Evolutionary conservation across 2,113 vertebrate species (phyloP), one percentile per base, ranked within the genome.

Genomic region (Desmodus rotundus): DNA sequence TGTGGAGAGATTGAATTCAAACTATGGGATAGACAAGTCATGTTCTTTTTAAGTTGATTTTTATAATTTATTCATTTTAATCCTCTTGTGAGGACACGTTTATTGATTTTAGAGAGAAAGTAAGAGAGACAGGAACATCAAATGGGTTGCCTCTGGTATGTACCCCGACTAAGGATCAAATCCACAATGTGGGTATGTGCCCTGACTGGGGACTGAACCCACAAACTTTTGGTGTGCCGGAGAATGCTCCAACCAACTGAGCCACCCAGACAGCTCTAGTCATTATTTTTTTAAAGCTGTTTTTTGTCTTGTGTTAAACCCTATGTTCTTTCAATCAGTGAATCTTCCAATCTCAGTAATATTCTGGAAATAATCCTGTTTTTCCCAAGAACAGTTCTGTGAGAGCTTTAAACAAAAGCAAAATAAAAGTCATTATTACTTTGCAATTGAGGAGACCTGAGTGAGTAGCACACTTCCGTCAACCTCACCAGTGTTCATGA

Each of bases 401-500:
- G n/a, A 31, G 28, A 80, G 52, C 31, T 89, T 95, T 78, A 86
- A 92, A 85, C 33, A 89, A 91, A 89, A 86, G 43, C 31, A 80
- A 87, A 91, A 87, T 14, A 50, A 82, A 92, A 94, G 31, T 78
- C 89, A 87, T 89, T 87, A 56, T 80, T 93, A 52, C 72, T 80
- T 68, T 95, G 68, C 41, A 74, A 70, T 26, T 80, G 54, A 91
- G 58, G 16, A 91, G 13, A 12, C 14, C 41, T 36, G 8, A 68
- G 24, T 67, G 31, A 88, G 20, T 81, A n/a, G 45, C 58, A 52
- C n/a, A 1, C 61, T 88, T 78, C 72, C 28, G 22, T n/a, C 41
- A 56, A 8, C 33, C 41, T 87, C 56, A 11, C 28, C 28, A 50
- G 36, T 17, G 1, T 92, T 94, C 65, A 87, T 5, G 47, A 87